phyloP scores from a whole-genome alignment of 2,888 invertebrate genomes.

The Archips crataeganus region DNA sequence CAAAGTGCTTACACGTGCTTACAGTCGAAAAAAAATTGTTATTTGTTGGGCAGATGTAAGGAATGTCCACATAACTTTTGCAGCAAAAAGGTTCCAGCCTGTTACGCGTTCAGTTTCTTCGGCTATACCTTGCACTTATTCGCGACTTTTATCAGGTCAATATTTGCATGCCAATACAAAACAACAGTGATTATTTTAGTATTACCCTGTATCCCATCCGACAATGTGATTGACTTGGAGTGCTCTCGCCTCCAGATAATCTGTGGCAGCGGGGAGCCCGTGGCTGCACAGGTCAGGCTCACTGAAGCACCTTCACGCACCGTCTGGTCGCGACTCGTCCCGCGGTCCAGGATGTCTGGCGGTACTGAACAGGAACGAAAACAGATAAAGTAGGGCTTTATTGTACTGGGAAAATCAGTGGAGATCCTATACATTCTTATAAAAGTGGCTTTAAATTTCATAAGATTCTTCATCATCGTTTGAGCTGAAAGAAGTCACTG shows the following conservation, averaged over 20 bases:
- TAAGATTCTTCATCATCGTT: no score
- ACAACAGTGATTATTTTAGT: neutral
- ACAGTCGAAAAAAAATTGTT: no score
- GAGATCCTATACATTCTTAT: neutral
- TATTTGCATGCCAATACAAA: neutral
- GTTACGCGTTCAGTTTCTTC: no score
- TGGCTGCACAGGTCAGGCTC: slow-evolving; percentile 94
- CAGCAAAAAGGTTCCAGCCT: no score
- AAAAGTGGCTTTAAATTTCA: no score
- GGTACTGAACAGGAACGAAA: slow-evolving; percentile 86
- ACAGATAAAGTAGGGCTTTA: no score
- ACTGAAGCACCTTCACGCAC: slow-evolving; percentile 95
- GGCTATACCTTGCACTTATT: no score
- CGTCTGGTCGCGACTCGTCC: slow-evolving; percentile 94
- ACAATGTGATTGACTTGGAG: slow-evolving; percentile 89
- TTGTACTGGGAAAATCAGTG: no score
- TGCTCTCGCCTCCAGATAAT: slow-evolving; percentile 96
- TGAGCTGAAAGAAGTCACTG: no score
- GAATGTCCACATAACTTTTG: no score
- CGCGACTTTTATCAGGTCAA: neutral
- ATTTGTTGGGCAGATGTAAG: no score
- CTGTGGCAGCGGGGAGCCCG: slow-evolving; percentile 94
- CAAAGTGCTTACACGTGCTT: no score
- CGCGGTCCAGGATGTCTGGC: slow-evolving; percentile 93
- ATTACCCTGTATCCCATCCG: slow-evolving; percentile 89